phyloP scores from a whole-genome alignment of 2,888 invertebrate genomes.

The Monoplex corrugatus region DNA sequence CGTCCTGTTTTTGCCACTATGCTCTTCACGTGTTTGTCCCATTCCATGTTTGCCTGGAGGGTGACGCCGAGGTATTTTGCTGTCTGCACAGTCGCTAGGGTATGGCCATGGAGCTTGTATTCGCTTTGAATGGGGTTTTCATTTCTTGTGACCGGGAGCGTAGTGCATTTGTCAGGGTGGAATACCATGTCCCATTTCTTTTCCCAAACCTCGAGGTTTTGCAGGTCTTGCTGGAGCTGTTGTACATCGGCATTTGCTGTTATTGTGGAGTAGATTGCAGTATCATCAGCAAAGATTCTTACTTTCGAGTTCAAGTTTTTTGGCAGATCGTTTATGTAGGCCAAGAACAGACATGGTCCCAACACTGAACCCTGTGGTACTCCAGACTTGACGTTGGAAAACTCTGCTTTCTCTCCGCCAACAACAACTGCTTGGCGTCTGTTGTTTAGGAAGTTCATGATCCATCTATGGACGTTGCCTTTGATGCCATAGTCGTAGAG shows the following conservation, averaged over 20 bases:
- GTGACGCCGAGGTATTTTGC: too few relatives aligned
- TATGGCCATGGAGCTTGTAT: background rate
- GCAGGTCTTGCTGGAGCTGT: constrained; percentile 11
- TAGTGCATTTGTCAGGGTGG: constrained; percentile 2
- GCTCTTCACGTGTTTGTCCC: too few relatives aligned
- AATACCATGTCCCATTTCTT: background rate
- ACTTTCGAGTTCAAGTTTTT: background rate
- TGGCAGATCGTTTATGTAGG: background rate
- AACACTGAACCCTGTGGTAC: constrained; percentile 39
- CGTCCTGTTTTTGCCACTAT: too few relatives aligned
- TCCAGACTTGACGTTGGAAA: background rate
- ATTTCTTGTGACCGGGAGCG: constrained; percentile 1
- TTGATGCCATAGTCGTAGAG: background rate
- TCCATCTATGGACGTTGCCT: background rate
- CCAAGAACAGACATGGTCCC: constrained; percentile 8
- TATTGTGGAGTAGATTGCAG: background rate
- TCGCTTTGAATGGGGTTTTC: background rate
- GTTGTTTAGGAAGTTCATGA: background rate
- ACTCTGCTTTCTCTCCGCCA: background rate
- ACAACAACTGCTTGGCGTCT: constrained; percentile 24
- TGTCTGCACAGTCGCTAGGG: too few relatives aligned
- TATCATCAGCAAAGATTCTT: constrained; percentile 13
- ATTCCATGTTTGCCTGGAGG: too few relatives aligned
- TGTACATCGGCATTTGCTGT: background rate
- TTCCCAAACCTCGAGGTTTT: background rate